These are phyloP conservation scores for Chrysina gloriosa DNA, from an alignment of 2,888 invertebrate species.

Conservation along the genomic window DNA sequence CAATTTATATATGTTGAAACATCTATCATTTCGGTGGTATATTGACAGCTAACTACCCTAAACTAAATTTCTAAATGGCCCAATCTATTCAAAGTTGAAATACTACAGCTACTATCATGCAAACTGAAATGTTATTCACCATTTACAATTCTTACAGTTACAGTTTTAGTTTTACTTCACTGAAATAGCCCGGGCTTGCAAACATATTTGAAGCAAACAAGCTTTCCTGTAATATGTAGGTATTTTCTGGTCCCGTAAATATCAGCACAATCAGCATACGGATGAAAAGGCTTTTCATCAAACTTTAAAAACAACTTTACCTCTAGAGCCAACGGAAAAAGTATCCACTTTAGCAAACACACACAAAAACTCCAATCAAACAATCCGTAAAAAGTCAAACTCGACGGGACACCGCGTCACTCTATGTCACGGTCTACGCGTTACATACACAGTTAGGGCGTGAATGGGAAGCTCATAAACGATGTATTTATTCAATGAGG, in stretches of 20 bases:
- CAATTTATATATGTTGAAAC: too few relatives aligned
- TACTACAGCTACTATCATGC: too few relatives aligned
- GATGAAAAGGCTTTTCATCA: neutral
- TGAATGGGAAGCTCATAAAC: conserved; percentile 21
- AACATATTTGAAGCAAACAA: too few relatives aligned
- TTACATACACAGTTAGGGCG: neutral
- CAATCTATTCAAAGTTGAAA: too few relatives aligned
- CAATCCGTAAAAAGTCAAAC: neutral
- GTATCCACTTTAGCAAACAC: conserved; percentile 28
- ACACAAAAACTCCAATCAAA: conserved; percentile 10
- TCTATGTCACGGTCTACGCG: neutral
- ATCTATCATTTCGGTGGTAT: too few relatives aligned
- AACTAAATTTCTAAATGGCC: too few relatives aligned
- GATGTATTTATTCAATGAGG: conserved; percentile 25
- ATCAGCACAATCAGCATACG: neutral
- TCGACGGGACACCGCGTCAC: neutral
- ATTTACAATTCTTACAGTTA: too few relatives aligned
- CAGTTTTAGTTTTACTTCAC: too few relatives aligned
- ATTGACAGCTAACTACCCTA: too few relatives aligned
- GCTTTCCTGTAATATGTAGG: too few relatives aligned
- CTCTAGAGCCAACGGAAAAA: neutral
- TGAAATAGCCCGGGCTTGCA: too few relatives aligned
- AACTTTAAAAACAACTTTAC: neutral
- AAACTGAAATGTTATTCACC: too few relatives aligned
- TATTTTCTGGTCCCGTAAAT: neutral